Base-by-base conservation (phyloP, 2,797 vertebrate species). In the Prionace glauca region DNA sequence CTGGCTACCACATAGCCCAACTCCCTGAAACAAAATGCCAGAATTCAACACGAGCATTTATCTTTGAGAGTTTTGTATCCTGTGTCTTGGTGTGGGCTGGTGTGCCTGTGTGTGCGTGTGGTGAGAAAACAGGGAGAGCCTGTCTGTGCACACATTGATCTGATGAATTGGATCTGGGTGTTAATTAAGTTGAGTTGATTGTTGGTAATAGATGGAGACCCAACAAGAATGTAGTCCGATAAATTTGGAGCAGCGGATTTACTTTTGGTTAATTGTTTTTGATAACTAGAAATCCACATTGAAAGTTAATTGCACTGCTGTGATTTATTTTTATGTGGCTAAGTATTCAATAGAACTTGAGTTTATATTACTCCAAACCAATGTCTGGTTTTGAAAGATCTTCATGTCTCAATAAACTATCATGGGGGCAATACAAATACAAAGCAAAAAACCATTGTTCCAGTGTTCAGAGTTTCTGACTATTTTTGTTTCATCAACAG, bases 401-500 rank as follows among this genome's bases (percentile, higher is more conserved):
- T 92, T 18, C 62, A 36, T 62, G 88, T 36, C 24, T 67, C 62
- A 20, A 18, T 60, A 26, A 88, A 90, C 12, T 10, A 65, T 36
- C 36, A 1, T 84, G 62, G 60, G 16, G 18, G 41, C 20, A 65
- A 92, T 41, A 24, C 8, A 26, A 67, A 92, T 69, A 0, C 9
- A 24, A 2, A 92, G 90, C 65, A 67, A 50, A 29, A 56, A 62
- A n/a, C n/a, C n/a, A 60, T n/a, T 90, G 56, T 90, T 92, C n/a
- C 65, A 14, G 9, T 69, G 77, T 95, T 56, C 3, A 95, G 71
- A 77, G 12, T 56, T 29, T 95, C 71, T 91, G 88, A 91, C 56
- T 45, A n/a, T 96, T 10, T 96, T 95, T 97, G 96, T 97, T 96
- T 97, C 96, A 96, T 96, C 96, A 95, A 96, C 97, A 99, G 99